Conservation (phyloP, 2,113 vertebrate genomes). For the Microcebus tavaratra region DNA sequence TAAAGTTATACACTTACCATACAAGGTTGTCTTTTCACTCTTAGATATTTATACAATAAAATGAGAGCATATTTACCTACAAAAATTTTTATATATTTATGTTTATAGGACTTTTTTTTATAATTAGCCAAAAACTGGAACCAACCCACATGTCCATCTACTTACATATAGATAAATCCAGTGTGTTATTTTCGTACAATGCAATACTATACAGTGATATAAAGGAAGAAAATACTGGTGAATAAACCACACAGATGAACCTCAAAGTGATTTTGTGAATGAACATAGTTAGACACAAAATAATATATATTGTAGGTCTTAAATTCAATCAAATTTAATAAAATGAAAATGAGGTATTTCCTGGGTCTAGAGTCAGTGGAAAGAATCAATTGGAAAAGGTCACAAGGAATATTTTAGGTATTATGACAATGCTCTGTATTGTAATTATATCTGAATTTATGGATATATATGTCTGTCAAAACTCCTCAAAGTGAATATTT, state of each 20-base stretch:
- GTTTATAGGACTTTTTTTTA: neutral
- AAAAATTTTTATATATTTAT: neutral
- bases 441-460: neutral
- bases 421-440: neutral
- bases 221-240: neutral
- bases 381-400: neutral
- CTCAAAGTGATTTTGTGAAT: neutral
- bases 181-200: neutral
- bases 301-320: neutral
- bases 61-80: neutral
- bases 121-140: neutral
- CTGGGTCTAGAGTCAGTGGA: neutral
- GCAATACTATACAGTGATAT: neutral
- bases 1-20: neutral
- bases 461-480: neutral
- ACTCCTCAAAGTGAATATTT: neutral
- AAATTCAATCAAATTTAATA: neutral
- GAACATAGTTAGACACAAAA: neutral
- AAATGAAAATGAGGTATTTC: neutral
- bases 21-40: neutral
- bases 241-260: neutral
- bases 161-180: neutral
- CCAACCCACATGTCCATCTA: neutral
- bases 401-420: neutral
- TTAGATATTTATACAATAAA: neutral